A percentile compares a stretch with the other conserved stretches of the same genome.
Conservation (phyloP, 2,113 vertebrate species). For the Genyomyrus donnyi region DNA sequence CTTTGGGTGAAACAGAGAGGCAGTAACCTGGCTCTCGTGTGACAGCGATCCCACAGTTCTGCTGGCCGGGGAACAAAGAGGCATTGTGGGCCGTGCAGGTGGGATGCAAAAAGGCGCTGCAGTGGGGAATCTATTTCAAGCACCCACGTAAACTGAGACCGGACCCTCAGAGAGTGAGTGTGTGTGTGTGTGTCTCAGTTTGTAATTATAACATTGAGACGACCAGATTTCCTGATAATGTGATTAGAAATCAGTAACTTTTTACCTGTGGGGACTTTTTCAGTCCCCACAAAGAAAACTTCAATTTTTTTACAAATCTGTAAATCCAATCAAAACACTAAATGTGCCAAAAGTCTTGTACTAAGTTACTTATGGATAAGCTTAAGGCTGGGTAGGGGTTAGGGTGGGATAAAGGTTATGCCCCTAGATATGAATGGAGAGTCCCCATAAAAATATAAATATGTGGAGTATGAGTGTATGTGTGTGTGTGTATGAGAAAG, state of each 20-base stretch:
- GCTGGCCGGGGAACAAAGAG: constrained; percentile 51
- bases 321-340: constrained; percentile 22
- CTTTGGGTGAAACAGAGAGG: constrained; percentile 37
- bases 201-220: not conserved
- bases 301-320: not conserved
- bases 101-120: constrained; percentile 40
- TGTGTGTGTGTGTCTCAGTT: not conserved
- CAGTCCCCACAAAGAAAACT: not conserved
- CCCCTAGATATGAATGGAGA: not conserved
- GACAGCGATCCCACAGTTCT: constrained; percentile 53
- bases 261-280: not conserved
- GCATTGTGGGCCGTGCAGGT: constrained; percentile 56
- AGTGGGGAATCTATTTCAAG: constrained; percentile 39
- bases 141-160: constrained; percentile 25
- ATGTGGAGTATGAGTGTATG: not conserved
- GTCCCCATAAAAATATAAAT: not conserved
- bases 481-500: not conserved
- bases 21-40: constrained; percentile 54
- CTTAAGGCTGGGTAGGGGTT: not conserved
- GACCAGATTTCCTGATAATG: not conserved
- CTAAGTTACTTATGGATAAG: not conserved
- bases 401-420: not conserved
- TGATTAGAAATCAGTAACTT: not conserved
- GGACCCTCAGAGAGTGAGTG: not conserved
- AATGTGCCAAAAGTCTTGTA: constrained; percentile 29